Conservation (phyloP, 2,113 vertebrate species). For the Mixornis gularis region DNA sequence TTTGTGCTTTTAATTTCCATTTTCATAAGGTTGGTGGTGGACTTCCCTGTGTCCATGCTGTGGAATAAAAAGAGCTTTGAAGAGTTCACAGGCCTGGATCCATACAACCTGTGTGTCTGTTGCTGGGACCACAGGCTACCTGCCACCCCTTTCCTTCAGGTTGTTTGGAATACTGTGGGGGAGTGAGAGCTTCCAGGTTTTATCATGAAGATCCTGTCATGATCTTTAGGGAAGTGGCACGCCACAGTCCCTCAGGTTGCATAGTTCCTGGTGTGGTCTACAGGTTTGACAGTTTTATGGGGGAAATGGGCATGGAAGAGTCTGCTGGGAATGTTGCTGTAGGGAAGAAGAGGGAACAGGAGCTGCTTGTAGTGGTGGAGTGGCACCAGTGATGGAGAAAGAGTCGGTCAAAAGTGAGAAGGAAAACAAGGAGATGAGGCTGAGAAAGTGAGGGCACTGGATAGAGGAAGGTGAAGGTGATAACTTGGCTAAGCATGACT, state of each 20-base stretch:
- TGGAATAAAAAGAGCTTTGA: not conserved
- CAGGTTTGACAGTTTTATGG: not conserved
- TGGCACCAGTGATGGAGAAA: not conserved
- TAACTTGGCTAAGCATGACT: not conserved
- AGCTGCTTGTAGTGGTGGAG: not conserved
- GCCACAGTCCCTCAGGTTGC: rapidly evolving
- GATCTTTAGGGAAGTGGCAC: not conserved
- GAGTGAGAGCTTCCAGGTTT: not conserved
- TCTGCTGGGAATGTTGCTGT: not conserved
- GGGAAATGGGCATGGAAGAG: not conserved
- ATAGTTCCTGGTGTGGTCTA: not conserved
- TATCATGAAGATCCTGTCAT: rapidly evolving
- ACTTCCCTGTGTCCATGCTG: rapidly evolving
- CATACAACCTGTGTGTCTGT: rapidly evolving
- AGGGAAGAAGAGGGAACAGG: not conserved
- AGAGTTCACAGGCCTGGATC: rapidly evolving
- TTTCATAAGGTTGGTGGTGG: not conserved
- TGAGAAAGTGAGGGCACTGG: not conserved
- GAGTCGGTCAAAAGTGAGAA: rapidly evolving
- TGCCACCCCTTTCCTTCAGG: not conserved
- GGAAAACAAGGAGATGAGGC: not conserved
- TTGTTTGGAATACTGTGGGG: too few species aligned
- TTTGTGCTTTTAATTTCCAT: not conserved
- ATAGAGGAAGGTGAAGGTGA: not conserved
- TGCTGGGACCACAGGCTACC: not conserved